These are phyloP conservation scores for Aphelinus certus DNA, from an alignment of 1,140 invertebrate genomes.

Conservation along the genomic window DNA sequence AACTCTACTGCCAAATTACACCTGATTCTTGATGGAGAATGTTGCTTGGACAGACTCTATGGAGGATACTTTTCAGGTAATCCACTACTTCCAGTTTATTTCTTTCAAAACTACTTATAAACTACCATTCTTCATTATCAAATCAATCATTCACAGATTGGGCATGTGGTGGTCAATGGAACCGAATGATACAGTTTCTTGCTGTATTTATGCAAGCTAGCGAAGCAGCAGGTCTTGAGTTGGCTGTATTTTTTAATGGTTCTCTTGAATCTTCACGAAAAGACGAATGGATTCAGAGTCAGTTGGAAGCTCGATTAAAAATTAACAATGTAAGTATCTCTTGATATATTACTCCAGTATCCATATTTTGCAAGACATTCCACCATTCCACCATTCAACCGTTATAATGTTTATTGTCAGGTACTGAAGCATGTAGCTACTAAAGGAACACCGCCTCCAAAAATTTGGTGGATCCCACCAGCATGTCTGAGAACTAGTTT, in stretches of 20 bases:
- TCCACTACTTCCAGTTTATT: slow-evolving; percentile 9
- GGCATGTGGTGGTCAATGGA: slow-evolving; percentile 95
- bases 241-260: slow-evolving; percentile 84
- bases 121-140: neutral
- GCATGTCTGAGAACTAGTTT: slow-evolving; percentile 82
- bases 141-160: slow-evolving; percentile 73
- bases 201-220: slow-evolving; percentile 75
- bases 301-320: slow-evolving; percentile 58
- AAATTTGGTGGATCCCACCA: slow-evolving; percentile 92
- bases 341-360: neutral
- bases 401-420: slow-evolving; percentile 56
- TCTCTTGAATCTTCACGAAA: slow-evolving; percentile 74
- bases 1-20: slow-evolving; percentile 69
- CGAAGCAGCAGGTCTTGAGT: slow-evolving; percentile 76
- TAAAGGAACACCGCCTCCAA: slow-evolving; percentile 89
- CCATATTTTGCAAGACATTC: neutral
- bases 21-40: slow-evolving; percentile 89
- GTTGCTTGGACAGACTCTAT: slow-evolving; percentile 90
- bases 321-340: slow-evolving; percentile 60
- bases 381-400: slow-evolving; percentile 4
- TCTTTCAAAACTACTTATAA: slow-evolving; percentile 6
- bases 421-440: slow-evolving; percentile 84
- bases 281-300: slow-evolving; percentile 69
- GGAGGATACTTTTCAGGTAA: slow-evolving; percentile 90
- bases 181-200: slow-evolving; percentile 88